Conservation (phyloP, 2,797 vertebrate species). For the Scolopax rusticola region DNA sequence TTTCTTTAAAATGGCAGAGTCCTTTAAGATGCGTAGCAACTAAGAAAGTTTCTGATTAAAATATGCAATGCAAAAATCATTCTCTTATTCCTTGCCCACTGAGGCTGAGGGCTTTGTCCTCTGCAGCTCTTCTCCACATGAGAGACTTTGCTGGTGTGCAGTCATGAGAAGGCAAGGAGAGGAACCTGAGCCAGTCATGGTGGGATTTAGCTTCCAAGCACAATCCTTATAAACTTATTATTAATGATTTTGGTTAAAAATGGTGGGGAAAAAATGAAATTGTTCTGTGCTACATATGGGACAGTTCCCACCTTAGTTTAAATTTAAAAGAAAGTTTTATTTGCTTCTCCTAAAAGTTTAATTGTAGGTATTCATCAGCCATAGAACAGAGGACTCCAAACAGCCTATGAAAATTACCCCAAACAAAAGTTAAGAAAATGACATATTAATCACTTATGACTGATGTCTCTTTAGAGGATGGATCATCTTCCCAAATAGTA, state of each 20-base stretch:
- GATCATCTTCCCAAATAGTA: background rate
- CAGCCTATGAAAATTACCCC: background rate
- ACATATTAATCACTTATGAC: background rate
- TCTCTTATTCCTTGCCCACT: background rate
- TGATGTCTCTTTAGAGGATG: background rate
- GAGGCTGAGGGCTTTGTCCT: background rate
- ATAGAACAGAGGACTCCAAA: background rate
- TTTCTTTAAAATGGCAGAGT: background rate
- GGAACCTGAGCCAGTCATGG: background rate
- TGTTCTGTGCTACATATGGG: background rate
- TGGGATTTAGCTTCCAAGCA: background rate
- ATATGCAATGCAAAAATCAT: background rate
- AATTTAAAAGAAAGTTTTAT: background rate
- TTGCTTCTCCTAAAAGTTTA: background rate
- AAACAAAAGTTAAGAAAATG: slow-evolving; percentile 3
- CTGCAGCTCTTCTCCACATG: background rate
- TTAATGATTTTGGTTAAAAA: background rate
- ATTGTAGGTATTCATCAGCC: background rate
- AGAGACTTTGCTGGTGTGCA: background rate
- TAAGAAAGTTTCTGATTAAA: background rate
- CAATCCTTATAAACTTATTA: background rate
- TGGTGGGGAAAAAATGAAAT: background rate
- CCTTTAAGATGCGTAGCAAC: background rate
- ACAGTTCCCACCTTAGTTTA: background rate
- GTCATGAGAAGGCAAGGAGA: background rate